Conservation (phyloP, 2,113 vertebrate species). For the Odocoileus virginianus region DNA sequence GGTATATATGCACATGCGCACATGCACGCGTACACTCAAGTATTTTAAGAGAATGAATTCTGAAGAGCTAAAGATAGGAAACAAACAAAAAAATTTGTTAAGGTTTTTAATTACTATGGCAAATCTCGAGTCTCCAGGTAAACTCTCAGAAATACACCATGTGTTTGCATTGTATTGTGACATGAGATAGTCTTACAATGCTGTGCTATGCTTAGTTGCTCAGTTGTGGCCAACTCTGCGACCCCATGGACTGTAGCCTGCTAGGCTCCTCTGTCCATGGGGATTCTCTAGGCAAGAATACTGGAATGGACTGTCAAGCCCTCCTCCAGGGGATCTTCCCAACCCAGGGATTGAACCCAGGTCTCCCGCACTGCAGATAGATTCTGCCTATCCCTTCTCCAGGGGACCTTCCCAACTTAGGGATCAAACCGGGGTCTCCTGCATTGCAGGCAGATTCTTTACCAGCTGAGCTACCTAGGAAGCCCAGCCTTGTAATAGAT, state of each 20-base stretch:
- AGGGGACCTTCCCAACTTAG: not conserved
- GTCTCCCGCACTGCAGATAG: not conserved
- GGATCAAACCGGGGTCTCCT: not conserved
- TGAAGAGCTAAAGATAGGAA: not conserved
- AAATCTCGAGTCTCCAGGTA: not conserved
- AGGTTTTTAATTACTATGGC: not conserved
- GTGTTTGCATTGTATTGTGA: not conserved
- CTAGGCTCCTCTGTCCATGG: not conserved
- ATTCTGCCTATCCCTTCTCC: not conserved
- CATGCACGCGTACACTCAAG: not conserved
- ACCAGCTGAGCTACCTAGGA: not conserved
- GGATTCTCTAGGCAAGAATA: not conserved
- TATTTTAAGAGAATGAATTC: not conserved
- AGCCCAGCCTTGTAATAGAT: not conserved
- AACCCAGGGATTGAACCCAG: not conserved
- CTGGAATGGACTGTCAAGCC: not conserved
- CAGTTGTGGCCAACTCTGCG: rapidly evolving
- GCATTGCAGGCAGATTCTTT: not conserved
- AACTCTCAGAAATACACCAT: not conserved
- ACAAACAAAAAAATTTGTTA: not conserved
- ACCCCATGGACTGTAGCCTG: not conserved
- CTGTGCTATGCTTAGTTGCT: not conserved
- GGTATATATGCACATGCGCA: not conserved
- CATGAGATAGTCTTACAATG: not conserved
- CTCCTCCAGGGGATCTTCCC: not conserved